Percentiles rank a stretch among this genome's conserved stretches.
phyloP scores from a whole-genome alignment of 1,140 invertebrate species.

The Drosophila setifemur region DNA sequence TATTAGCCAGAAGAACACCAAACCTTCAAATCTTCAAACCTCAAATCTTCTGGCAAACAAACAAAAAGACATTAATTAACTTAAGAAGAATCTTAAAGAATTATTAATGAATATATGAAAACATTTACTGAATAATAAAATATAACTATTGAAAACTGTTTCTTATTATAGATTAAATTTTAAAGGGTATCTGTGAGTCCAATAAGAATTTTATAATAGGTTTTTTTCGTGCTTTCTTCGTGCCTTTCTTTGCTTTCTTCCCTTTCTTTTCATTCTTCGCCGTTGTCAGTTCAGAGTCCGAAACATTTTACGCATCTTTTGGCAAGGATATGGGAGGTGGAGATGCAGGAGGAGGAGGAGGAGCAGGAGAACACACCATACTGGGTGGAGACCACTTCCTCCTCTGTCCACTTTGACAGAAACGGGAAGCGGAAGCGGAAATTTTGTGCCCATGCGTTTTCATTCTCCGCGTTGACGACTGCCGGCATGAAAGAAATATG shows the following conservation, averaged over 20 bases:
- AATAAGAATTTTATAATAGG: background rate
- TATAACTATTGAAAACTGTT: too few relatives aligned
- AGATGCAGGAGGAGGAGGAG: background rate
- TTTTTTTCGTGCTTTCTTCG: constrained; percentile 23
- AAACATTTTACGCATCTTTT: constrained; percentile 76
- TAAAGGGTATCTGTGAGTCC: background rate
- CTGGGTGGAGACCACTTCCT: background rate
- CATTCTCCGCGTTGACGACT: constrained; percentile 69
- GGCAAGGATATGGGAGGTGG: too few relatives aligned
- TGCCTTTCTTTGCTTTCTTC: constrained; percentile 10
- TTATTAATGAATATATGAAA: too few relatives aligned
- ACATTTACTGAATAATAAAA: too few relatives aligned
- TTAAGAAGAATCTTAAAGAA: too few relatives aligned
- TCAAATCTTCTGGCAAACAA: too few relatives aligned
- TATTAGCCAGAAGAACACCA: too few relatives aligned
- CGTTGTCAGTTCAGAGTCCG: constrained; percentile 35
- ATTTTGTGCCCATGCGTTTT: constrained; percentile 80
- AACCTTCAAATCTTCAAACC: too few relatives aligned
- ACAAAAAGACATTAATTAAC: too few relatives aligned
- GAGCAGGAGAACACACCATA: too few relatives aligned
- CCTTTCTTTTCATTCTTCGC: constrained; percentile 9
- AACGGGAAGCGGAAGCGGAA: constrained; percentile 75
- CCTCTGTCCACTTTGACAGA: constrained; percentile 65
- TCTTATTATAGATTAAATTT: background rate
- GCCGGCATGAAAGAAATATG: constrained; percentile 15